Evolutionary conservation across 2,888 invertebrate genomes (phyloP).

Genomic region (Aspidiotus destructor): DNA sequence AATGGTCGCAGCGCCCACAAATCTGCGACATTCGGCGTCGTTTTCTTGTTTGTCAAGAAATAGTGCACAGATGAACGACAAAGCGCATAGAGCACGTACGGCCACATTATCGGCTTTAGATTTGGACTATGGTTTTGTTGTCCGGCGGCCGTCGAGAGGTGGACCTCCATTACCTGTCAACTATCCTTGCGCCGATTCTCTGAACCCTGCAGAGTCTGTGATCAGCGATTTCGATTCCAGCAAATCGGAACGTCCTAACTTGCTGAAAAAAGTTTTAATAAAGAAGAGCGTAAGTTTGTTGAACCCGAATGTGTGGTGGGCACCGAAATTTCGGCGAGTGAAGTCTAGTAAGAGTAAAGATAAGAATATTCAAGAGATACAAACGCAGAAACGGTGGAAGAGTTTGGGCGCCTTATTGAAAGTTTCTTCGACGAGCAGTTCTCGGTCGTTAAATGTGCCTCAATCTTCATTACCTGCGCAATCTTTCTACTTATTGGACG

Average conservation of each 20-base stretch:
- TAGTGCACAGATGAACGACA: conserved; percentile 38
- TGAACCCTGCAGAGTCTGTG: conserved; percentile 36
- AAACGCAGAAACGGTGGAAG: conserved; percentile 43
- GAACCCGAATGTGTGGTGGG: conserved; percentile 39
- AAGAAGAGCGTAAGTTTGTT: conserved; percentile 39
- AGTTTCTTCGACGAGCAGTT: conserved; percentile 38
- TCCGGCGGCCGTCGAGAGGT: conserved; percentile 7
- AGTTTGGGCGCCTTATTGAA: conserved; percentile 45
- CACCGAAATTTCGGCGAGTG: conserved; percentile 38
- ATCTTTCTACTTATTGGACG: conserved; percentile 46
- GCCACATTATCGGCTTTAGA: conserved; percentile 42
- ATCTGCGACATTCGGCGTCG: conserved; percentile 45
- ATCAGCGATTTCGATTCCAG: conserved; percentile 22
- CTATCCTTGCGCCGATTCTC: conserved; percentile 35
- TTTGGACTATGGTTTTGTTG: conserved; percentile 41
- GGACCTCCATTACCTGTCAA: conserved; percentile 26
- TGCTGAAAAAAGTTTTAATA: conserved; percentile 36
- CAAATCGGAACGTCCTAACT: conserved; percentile 19
- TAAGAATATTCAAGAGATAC: conserved; percentile 37
- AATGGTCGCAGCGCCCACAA: conserved; percentile 40
- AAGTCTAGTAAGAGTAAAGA: conserved; percentile 26
- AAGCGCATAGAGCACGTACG: conserved; percentile 42
- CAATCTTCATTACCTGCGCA: conserved; percentile 43
- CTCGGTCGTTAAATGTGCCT: conserved; percentile 33
- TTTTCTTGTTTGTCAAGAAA: conserved; percentile 45